phyloP scores from a whole-genome alignment of 2,113 vertebrate species.

The Macquaria ambigua region DNA sequence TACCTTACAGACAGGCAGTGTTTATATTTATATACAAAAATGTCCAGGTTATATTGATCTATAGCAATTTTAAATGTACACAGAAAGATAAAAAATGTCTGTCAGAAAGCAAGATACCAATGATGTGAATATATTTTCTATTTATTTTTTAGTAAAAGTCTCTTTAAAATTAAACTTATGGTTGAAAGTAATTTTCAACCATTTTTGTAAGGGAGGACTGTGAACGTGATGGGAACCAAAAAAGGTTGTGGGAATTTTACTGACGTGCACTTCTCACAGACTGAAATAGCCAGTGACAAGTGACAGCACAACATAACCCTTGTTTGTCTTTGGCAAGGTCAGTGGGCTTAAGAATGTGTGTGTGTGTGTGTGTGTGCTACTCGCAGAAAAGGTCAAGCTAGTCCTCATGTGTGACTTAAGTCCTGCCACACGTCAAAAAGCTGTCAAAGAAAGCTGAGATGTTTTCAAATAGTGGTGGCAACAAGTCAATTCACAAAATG shows the following conservation, averaged over 20 bases:
- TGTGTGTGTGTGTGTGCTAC: conserved; percentile 15
- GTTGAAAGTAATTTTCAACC: not conserved
- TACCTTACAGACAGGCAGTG: not conserved
- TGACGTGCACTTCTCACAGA: conserved; percentile 74
- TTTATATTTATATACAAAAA: conserved; percentile 33
- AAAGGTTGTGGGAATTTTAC: conserved; percentile 77
- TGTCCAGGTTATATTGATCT: not conserved
- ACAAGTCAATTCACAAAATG: conserved; percentile 4
- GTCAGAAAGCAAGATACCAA: not conserved
- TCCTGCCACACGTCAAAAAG: conserved; percentile 26
- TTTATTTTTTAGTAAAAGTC: not conserved
- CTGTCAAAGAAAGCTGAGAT: conserved; percentile 17
- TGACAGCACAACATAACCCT: conserved; percentile 41
- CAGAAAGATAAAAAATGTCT: not conserved
- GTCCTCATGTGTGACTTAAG: not conserved
- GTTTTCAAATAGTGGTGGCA: not conserved
- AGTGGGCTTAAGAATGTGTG: conserved; percentile 11
- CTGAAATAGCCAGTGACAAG: conserved; percentile 69
- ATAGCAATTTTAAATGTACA: not conserved
- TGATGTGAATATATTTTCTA: not conserved
- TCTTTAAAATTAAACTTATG: not conserved
- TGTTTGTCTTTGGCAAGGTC: conserved; percentile 69
- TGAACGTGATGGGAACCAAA: conserved; percentile 25
- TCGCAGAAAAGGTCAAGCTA: conserved; percentile 6
- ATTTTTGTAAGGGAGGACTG: not conserved